Base-by-base conservation (phyloP, 2,113 vertebrate species). In the Bujurquina vittata region DNA sequence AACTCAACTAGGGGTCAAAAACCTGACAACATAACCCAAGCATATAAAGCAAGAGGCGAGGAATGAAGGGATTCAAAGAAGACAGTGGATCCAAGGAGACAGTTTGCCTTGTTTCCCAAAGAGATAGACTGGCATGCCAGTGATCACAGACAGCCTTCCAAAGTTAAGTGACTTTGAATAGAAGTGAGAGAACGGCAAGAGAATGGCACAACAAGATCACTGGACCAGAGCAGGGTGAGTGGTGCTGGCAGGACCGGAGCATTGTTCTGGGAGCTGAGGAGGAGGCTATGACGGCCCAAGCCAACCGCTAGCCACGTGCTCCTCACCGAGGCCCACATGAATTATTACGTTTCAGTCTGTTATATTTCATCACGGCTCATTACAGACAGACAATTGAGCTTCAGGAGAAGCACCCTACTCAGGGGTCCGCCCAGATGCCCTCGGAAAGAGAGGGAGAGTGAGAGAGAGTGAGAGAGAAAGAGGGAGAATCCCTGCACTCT, bases 321-420 rank as follows among this genome's bases (percentile, higher is more conserved):
- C 87, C 85, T 90, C 88, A 18, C 37, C 75, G 86, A 94, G 91
- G 94, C 84, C 81, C 12, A 90, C 92, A 90, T 93, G 93, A 96
- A 95, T 96, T 95, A 96, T 96, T 95, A 92, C 95, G 95, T 94
- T 94, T 94, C 93, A 86, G 93, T 95, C 89, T 92, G 93, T 95
- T 96, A 95, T 96, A 87, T 84, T 92, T 94, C 94, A 96, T 95
- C 94, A 96, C 95, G 96, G 92, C 96, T 96, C 95, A 94, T 96
- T 96, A 96, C 94, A 80, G 93, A 82, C 91, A 94, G 86, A 96
- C 96, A 97, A 97, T 96, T 49, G 72, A 65, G 89, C 93, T 93
- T 94, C 92, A 49, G 95, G 95, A 95, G 95, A 91, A 88, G 91
- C 77, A 89, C 91, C 94, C 62, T 61, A 76, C 84, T 87, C 80